Evolutionary conservation across 2,797 vertebrate species (phyloP), one percentile per base, ranked within the genome.

Genomic region (Acropternis orthonyx): DNA sequence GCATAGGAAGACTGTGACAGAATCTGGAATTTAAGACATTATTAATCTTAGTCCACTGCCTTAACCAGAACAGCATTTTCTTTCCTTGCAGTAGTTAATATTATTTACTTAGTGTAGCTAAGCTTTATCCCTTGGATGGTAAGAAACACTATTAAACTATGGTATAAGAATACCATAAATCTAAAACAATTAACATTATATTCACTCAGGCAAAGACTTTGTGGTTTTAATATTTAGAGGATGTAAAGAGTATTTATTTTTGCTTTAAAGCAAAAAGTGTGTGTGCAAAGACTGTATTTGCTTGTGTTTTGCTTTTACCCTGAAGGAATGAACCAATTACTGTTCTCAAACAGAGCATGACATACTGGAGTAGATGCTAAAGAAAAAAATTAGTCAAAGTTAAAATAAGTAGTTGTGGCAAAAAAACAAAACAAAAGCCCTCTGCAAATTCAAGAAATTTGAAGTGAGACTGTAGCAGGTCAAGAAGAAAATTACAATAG

Each of bases 281-380:
- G 11, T 56, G 32, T 85, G 76, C 66, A 85, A 85, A 92, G 83
- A 55, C 19, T 69, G n/a, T 72, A 73, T 89, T 89, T 93, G 46
- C 48, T 80, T 48, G 24, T 74, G 22, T 94, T 89, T 87, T 90
- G 30, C 44, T 61, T 88, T 94, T 67, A 41, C 73, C 76, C 48
- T 86, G 20, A 90, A 85, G 92, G 59, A 95, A 82, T 56, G 44
- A 92, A 74, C 37, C 74, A 87, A 85, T 88, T 95, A 95, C 41
- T 73, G 14, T 30, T 79, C 66, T 93, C 76, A 85, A 94, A 77
- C 84, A 88, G 85, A 93, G 83, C 74, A 82, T 88, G 67, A 68
- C 67, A 48, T 79, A 39, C 30, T 88, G 48, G 12, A 92, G 59
- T 79, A 92, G 91, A 90, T 21, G 26, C 63, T 89, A 81, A 56